Base-by-base conservation (phyloP, 1,140 invertebrate genomes). In the Odontomachus brunneus region DNA sequence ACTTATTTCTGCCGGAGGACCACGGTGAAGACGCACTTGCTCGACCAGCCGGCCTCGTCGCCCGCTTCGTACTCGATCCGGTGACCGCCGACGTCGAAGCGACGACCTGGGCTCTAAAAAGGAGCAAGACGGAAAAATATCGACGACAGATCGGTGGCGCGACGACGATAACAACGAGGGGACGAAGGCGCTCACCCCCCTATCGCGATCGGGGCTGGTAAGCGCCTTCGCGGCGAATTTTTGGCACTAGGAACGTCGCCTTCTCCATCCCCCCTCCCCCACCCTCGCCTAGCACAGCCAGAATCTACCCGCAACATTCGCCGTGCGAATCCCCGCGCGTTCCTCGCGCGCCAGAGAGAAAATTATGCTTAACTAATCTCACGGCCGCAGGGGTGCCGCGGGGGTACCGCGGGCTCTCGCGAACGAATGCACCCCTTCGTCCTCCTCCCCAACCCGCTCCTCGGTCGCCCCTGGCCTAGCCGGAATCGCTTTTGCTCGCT, bases 1-100 rank as follows among this genome's bases (percentile, higher is more conserved):
- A 22, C 85, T 90, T 89, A 93, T 83, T 92, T 86, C 78, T 90
- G 85, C 38, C 89, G 91, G 49, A 94, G 89, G 49, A 92, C 89
- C 29, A 94, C 90, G 71, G 88, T 92, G 88, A 94, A 94, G 76
- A 91, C 91, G 89, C 94, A 94, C 86, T 93, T 93, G 74, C 93
- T 91, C 81, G 93, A 92, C 93, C 93, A 94, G 26, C 93, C 93
- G 1, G 93, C 93, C n/a, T 94, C 93, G 82, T 94, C 94, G 76
- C 85, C 90, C 0, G 93, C 93, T 62, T 94, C 92, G 89, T 94
- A 94, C 67, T 92, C 93, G 22, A 94, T 89, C 84, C 92, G 92
- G 84, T 94, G 93, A 7, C 89, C 92, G 0, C 93, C 93, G 53
- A 93, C 17, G 59, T 90, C 90, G 81, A 94, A 94, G 57, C 69